Base-by-base conservation (phyloP, 37 sponge, comb jelly and placozoan genomes). In the Aplysina aerophoba region DNA sequence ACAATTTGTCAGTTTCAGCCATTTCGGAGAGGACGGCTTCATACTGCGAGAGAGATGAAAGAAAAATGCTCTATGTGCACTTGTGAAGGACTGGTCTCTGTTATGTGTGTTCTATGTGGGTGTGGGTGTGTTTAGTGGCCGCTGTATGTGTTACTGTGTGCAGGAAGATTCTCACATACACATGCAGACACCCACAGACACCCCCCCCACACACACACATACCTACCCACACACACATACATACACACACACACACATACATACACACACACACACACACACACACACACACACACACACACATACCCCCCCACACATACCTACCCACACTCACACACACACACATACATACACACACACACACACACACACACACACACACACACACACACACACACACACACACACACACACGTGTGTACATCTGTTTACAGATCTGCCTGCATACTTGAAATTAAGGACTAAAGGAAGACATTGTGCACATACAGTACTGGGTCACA, bases 1-100 rank as follows among this genome's bases (percentile, higher is more conserved):
- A 33, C 92, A 92, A 80, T 88, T 79, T 44, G 85, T 89, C 0
- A 92, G 91, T 57, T 85, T 86, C 28, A n/a, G 28, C 34, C 71
- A 17, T 30, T 69, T 69, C 33, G 60, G 65, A 0, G 57, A 25
- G 61, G 19, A 22, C 39, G 66, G 84, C n/a, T 68, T 67, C 39
- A 20, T 57, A n/a, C 38, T n/a, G 13, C 20, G 55, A 27, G 33
- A 69, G 71, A 22, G 63, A 62, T 25, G 27, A 62, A 62, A 27
- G 63, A 25, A 4, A 25, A 62, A 25, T 27, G 27, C 4, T 27
- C 11, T 25, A 62, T 17, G 17, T 57, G 22, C 22, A 65, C 19
- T 30, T 30, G 66, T 30, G 27, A 65, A 65, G 66, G 22, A 12
- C 11, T 65, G 12, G 14, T 11, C 66, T 30, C 22, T 11, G 22